Percentiles rank a stretch among this genome's conserved stretches.
These are phyloP conservation scores for Glyptemys insculpta DNA, from an alignment of 2,797 vertebrate genomes.

Conservation along the genomic window DNA sequence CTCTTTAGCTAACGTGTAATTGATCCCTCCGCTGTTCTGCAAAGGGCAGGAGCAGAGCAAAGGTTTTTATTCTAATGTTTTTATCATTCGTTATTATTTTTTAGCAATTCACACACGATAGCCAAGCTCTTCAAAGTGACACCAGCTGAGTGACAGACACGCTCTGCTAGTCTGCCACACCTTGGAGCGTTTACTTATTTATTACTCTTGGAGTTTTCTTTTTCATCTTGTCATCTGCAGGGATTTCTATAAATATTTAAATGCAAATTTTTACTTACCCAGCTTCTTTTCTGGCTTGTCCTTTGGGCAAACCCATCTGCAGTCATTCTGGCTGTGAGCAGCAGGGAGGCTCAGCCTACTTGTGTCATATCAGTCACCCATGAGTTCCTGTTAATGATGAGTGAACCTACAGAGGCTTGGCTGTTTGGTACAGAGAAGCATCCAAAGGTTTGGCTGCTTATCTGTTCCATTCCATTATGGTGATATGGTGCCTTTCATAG, in stretches of 20 bases:
- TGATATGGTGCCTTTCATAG: rapidly evolving
- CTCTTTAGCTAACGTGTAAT: neutral
- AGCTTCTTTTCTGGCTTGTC: slow-evolving; percentile 47
- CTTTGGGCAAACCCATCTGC: slow-evolving; percentile 60
- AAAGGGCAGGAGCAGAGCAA: neutral
- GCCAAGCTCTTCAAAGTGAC: neutral
- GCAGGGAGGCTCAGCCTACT: neutral
- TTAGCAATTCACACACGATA: neutral
- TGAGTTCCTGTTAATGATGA: neutral
- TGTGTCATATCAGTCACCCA: slow-evolving; percentile 4
- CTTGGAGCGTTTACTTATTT: slow-evolving; percentile 57
- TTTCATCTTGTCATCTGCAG: slow-evolving; percentile 56
- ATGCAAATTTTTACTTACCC: slow-evolving; percentile 61
- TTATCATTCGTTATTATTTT: neutral
- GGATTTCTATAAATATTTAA: slow-evolving; percentile 69
- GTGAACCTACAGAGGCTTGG: neutral
- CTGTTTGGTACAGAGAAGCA: neutral
- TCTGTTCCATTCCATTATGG: neutral
- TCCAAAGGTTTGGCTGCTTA: neutral
- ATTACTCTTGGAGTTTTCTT: slow-evolving; percentile 51
- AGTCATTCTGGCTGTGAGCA: slow-evolving; percentile 1
- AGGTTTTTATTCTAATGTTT: neutral
- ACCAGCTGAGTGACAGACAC: neutral
- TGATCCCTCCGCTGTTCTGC: slow-evolving; percentile 26
- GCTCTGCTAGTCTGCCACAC: slow-evolving; percentile 26